These are phyloP conservation scores for Agrotis ipsilon DNA, from an alignment of 2,888 invertebrate species.

Conservation along the genomic window DNA sequence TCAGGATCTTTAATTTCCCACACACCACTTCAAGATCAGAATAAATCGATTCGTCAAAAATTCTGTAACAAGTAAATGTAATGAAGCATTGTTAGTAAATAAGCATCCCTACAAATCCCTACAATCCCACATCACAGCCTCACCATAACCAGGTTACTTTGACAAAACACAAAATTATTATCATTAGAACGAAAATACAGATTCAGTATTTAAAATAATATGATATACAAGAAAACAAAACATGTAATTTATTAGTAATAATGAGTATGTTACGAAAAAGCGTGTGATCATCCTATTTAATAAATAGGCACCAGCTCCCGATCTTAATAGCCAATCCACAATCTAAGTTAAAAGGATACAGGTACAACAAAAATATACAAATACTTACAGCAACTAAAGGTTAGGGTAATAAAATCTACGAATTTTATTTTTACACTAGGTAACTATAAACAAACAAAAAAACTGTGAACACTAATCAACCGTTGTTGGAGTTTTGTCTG, in stretches of 20 bases:
- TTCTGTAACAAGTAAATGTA: slow-evolving; percentile 85
- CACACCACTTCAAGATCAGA: slow-evolving; percentile 92
- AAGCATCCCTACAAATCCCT: slow-evolving; percentile 31
- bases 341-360: slow-evolving; percentile 5
- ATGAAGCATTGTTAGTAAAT: slow-evolving; percentile 32
- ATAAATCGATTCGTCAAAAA: slow-evolving; percentile 92
- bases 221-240: slow-evolving; percentile 13
- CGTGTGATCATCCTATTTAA: slow-evolving; percentile 19
- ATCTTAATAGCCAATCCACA: slow-evolving; percentile 46
- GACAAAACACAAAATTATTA: slow-evolving; percentile 21
- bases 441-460: no score
- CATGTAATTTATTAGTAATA: slow-evolving; percentile 11
- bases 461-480: not conserved
- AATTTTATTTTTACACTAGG: slow-evolving; percentile 16
- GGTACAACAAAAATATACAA: not conserved
- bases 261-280: slow-evolving; percentile 38
- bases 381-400: not conserved
- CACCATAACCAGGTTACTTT: slow-evolving; percentile 19
- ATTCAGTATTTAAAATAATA: not conserved
- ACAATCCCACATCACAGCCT: slow-evolving; percentile 2
- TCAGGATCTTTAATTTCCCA: slow-evolving; percentile 90
- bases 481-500: not conserved
- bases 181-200: slow-evolving; percentile 3
- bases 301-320: slow-evolving; percentile 30
- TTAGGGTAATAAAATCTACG: not conserved